Base-by-base conservation (phyloP, 2,113 vertebrate genomes). In the Pedetes capensis region DNA sequence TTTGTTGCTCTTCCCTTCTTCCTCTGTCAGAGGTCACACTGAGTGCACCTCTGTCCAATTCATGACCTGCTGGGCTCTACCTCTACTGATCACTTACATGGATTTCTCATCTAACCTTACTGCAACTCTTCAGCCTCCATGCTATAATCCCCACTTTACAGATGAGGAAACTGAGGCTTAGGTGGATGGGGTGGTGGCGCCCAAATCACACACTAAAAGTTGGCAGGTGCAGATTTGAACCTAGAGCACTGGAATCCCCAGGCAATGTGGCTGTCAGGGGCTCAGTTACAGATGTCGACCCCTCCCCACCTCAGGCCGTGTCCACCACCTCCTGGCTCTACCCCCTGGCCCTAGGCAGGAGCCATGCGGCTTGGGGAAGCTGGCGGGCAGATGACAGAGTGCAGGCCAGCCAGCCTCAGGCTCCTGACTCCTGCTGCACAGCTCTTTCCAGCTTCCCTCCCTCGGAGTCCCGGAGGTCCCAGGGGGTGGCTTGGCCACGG, bases 371-470 rank as follows among this genome's bases (percentile, higher is more conserved):
- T 57, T 11, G 16, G 42, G 55, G 20, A 44, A 82, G 17, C 74
- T 20, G 0, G 42, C 16, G 17, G 63, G n/a, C 69, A 68, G 55
- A 63, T 72, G 63, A 17, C 32, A 47, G 66, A 57, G 51, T 6
- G 1, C 8, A 27, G 25, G 3, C 12, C 7, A 20, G 27, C 25
- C 8, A 22, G 57, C 37, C 64, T 63, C 61, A n/a, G n/a, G n/a
- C n/a, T n/a, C 1, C 0, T 32, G 53, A 42, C 51, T 29, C 81
- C 47, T 37, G 9, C 5, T 0, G 3, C 8, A 8, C 8, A 18
- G 18, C 8, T 18, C 80, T 49, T 44, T 51, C 37, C 29, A 9
- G 8, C 51, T 9, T 51, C 20, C 25, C 47, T 1, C 0, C 51
- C 47, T 59, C 76, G 27, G 32, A 16, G 18, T n/a, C 29, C n/a